Conservation (phyloP, 53 echinoderm and acorn worm species). For the Patiria pectinifera region DNA sequence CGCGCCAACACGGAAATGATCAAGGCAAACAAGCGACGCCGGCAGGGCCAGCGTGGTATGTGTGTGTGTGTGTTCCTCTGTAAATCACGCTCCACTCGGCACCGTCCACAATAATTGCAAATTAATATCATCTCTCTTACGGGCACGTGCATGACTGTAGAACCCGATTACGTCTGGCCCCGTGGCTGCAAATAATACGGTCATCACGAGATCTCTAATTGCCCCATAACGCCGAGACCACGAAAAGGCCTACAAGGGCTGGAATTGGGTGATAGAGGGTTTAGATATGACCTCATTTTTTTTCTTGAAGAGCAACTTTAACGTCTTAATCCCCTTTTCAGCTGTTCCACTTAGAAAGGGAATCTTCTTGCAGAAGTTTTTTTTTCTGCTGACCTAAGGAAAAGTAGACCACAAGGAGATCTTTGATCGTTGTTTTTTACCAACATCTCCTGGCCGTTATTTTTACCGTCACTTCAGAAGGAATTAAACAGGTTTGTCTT, state of each 20-base stretch:
- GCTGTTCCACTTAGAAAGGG: background rate
- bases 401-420: background rate
- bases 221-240: background rate
- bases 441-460: too few relatives aligned
- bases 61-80: background rate
- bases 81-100: background rate
- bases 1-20: background rate
- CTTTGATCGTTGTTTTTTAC: too few relatives aligned
- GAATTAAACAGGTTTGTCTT: too few relatives aligned
- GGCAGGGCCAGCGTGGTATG: background rate
- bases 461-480: too few relatives aligned
- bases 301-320: background rate
- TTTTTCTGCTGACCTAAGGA: background rate
- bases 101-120: conserved; percentile 30
- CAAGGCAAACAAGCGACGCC: background rate
- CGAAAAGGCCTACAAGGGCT: background rate
- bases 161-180: conserved; percentile 22
- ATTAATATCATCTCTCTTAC: conserved; percentile 42
- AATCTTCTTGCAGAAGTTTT: too few relatives aligned
- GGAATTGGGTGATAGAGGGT: background rate
- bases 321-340: background rate
- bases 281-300: background rate
- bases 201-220: background rate
- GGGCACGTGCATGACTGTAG: conserved; percentile 6
- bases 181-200: conserved; percentile 24